Percentiles rank a stretch among this genome's conserved stretches.
These are phyloP conservation scores for Nymphalis c-album DNA, from an alignment of 2,888 invertebrate species.

Conservation along the genomic window DNA sequence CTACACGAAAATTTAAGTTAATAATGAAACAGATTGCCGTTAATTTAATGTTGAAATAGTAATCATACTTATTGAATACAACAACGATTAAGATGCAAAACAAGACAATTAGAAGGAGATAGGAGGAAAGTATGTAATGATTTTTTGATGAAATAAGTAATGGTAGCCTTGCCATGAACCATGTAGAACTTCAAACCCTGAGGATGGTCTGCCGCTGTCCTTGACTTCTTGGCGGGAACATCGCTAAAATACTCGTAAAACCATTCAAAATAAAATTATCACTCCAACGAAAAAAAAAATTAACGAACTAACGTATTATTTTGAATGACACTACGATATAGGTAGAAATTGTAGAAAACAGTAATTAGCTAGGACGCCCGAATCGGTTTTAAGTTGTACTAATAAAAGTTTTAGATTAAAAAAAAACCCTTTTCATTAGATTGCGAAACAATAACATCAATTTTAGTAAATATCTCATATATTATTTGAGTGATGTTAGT, in stretches of 20 bases:
- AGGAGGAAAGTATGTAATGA: constrained; percentile 19
- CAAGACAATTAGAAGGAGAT: constrained; percentile 32
- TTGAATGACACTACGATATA: constrained; percentile 29
- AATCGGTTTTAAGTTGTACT: neutral
- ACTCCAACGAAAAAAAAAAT: constrained; percentile 8
- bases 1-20: constrained; percentile 28
- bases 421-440: neutral
- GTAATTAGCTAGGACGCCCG: constrained; percentile 13
- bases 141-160: constrained; percentile 34
- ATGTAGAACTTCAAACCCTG: constrained; percentile 68
- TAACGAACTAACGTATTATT: neutral
- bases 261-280: constrained; percentile 46
- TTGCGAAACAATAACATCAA: neutral
- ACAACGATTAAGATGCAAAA: constrained; percentile 27
- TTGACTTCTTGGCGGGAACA: constrained; percentile 57
- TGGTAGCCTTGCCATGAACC: constrained; percentile 72
- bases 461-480: neutral
- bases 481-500: constrained; percentile 2
- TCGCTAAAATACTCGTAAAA: constrained; percentile 56
- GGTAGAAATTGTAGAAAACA: constrained; percentile 11
- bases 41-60: constrained; percentile 11
- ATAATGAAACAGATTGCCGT: neutral
- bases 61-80: constrained; percentile 8
- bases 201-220: constrained; percentile 61
- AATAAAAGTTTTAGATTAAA: constrained; percentile 2